These are phyloP conservation scores for Sceloporus tristichus DNA, from an alignment of 2,113 vertebrate genomes.

Conservation along the genomic window DNA sequence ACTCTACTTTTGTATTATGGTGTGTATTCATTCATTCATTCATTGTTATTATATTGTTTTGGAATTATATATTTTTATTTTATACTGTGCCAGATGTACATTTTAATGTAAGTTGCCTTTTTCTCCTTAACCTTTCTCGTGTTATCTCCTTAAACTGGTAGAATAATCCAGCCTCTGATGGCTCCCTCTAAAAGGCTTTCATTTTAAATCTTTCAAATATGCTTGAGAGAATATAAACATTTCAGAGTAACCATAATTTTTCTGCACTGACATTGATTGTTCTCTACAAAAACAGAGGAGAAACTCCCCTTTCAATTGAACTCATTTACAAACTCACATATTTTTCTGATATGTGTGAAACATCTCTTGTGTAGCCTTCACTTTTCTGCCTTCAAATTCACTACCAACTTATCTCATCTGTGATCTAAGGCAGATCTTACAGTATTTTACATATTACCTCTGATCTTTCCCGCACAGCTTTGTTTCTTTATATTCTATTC, in stretches of 20 bases:
- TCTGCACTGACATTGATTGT: conserved; percentile 35
- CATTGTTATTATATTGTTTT: too few species aligned
- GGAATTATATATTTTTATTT: too few species aligned
- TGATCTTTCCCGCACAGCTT: conserved; percentile 1
- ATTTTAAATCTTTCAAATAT: conserved; percentile 43
- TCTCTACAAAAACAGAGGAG: conserved; percentile 35
- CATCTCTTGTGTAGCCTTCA: conserved; percentile 45
- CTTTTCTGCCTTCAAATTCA: conserved; percentile 52
- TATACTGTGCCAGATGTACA: too few species aligned
- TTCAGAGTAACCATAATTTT: conserved; percentile 37
- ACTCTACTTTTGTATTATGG: too few species aligned
- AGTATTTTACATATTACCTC: neutral
- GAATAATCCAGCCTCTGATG: neutral
- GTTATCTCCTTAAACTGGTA: neutral
- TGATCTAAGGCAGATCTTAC: conserved; percentile 42
- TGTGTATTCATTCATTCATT: too few species aligned
- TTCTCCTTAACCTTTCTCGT: neutral
- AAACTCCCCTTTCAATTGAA: conserved; percentile 51
- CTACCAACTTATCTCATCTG: conserved; percentile 43
- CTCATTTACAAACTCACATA: conserved; percentile 45
- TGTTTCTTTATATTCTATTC: neutral
- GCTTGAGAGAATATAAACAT: conserved; percentile 29
- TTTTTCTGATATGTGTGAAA: conserved; percentile 51
- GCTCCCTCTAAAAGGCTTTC: neutral
- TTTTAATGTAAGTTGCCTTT: neutral